These are phyloP conservation scores for Agrochola circellaris DNA, from an alignment of 2,888 invertebrate genomes.

Conservation along the genomic window DNA sequence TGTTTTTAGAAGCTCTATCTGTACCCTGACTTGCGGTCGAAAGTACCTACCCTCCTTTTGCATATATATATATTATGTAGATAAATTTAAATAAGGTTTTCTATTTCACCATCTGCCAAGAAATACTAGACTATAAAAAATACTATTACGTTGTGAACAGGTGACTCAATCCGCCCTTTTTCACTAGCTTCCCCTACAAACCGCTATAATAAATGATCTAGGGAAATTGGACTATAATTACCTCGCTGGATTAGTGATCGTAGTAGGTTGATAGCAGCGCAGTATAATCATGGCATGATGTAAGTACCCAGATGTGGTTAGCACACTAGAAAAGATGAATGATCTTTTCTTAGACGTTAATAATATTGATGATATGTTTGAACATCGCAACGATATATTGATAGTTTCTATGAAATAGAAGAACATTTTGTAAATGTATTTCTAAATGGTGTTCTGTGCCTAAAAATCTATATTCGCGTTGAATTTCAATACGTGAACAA, in stretches of 20 bases:
- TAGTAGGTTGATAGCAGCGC: constrained; percentile 26
- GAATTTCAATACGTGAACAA: constrained; percentile 81
- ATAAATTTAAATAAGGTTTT: background rate
- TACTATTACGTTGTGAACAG: background rate
- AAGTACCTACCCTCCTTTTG: no score
- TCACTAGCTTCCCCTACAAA: constrained; percentile 13
- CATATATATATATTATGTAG: background rate
- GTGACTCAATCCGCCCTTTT: constrained; percentile 38
- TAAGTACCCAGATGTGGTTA: constrained; percentile 43
- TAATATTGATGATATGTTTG: constrained; percentile 7
- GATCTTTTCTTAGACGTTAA: background rate
- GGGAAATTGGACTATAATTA: constrained; percentile 49
- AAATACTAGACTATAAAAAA: background rate
- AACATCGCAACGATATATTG: background rate
- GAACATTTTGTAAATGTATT: constrained; percentile 1
- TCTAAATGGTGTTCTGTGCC: background rate
- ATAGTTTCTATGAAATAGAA: background rate
- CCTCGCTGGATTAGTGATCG: constrained; percentile 33
- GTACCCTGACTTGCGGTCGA: background rate
- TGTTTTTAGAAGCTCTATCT: background rate
- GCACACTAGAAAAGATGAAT: constrained; percentile 17
- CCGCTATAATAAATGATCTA: constrained; percentile 35
- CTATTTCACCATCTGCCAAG: background rate
- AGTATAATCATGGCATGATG: constrained; percentile 31
- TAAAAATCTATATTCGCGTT: constrained; percentile 63